phyloP scores from a whole-genome alignment of 1,140 invertebrate species.

The Drosophila burlai region DNA sequence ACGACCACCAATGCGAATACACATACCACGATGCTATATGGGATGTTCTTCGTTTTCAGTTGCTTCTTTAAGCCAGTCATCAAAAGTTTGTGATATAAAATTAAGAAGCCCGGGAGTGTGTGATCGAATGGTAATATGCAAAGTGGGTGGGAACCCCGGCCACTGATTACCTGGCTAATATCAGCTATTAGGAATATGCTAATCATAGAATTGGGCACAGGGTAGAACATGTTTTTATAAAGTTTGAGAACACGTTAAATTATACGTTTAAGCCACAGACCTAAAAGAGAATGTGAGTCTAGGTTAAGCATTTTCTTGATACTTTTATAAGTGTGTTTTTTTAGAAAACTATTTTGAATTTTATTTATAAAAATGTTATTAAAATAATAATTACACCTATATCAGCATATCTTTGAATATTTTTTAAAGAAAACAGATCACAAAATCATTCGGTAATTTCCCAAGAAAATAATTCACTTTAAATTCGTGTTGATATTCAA shows the following conservation, averaged over 20 bases:
- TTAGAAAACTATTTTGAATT: background rate
- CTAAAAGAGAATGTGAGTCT: background rate
- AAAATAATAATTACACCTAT: background rate
- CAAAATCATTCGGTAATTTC: too few relatives aligned
- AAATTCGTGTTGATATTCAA: background rate
- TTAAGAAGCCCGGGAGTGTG: conserved; percentile 51
- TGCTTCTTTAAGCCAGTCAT: conserved; percentile 73
- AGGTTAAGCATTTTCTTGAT: background rate
- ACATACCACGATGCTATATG: conserved; percentile 43
- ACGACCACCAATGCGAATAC: conserved; percentile 61
- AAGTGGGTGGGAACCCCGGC: conserved; percentile 37
- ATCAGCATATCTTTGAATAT: background rate
- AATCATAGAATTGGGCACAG: conserved; percentile 12
- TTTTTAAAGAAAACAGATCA: background rate
- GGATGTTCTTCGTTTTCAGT: conserved; percentile 53
- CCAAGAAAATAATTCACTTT: background rate
- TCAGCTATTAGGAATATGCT: conserved; percentile 22
- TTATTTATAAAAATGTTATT: background rate
- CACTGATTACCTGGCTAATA: conserved; percentile 57
- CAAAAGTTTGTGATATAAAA: conserved; percentile 70
- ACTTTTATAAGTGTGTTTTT: background rate
- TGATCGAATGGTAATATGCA: conserved; percentile 33
- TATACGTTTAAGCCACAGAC: background rate
- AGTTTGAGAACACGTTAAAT: background rate
- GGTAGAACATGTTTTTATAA: conserved; percentile 4